These are phyloP conservation scores for Pogoniulus pusillus DNA, from an alignment of 2,797 vertebrate genomes.

Conservation along the genomic window DNA sequence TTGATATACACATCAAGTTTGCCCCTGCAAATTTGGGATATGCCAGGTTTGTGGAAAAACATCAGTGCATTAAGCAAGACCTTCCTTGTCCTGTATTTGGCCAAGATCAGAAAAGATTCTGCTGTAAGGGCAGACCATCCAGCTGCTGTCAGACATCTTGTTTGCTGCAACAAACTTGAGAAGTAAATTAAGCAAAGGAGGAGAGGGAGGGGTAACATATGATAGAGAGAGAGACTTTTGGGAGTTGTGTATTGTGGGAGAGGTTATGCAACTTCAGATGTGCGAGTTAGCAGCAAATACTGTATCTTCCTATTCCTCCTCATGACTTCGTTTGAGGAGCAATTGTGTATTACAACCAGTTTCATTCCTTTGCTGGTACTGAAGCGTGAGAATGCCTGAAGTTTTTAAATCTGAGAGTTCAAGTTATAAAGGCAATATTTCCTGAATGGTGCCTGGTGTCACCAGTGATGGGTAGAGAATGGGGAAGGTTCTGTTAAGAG, in stretches of 20 bases:
- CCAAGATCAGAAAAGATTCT: not conserved
- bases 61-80: not conserved
- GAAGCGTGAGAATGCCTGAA: not conserved
- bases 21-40: conserved; percentile 91
- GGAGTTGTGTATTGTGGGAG: not conserved
- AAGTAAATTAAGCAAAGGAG: not conserved
- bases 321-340: not conserved
- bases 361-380: not conserved
- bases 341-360: not conserved
- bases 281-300: not conserved
- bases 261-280: not conserved
- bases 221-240: not conserved
- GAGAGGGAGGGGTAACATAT: not conserved
- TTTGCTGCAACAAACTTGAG: not conserved
- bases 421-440: not conserved
- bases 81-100: not conserved
- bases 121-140: not conserved
- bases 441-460: not conserved
- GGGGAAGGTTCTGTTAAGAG: not conserved
- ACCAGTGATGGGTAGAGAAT: not conserved
- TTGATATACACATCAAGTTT: conserved; percentile 86
- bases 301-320: not conserved
- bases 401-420: not conserved
- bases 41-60: conserved; percentile 78
- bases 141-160: not conserved